Base-by-base conservation (phyloP, 2,113 vertebrate species). In the Zingel zingel region DNA sequence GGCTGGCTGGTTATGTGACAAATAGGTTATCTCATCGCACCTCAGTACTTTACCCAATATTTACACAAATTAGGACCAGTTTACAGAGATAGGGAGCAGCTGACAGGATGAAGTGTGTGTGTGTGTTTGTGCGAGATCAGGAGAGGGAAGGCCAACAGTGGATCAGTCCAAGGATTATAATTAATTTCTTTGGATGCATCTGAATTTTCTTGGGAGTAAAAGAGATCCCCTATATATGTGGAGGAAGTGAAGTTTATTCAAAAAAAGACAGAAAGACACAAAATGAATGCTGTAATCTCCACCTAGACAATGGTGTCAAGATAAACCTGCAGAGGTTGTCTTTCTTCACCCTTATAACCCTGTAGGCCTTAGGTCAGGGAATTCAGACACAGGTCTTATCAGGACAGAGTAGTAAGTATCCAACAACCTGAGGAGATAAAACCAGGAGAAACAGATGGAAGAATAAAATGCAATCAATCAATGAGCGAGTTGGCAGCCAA, bases 1-100 rank as follows among this genome's bases (percentile, higher is more conserved):
- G 94, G 89, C 89, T 95, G 91, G 92, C 88, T 94, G 94, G 88
- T 91, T 93, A 93, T 93, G 89, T 95, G 92, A 95, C 93, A 94
- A 95, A 95, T 94, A 88, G 93, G 92, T 94, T 94, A 95, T 95
- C 94, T 94, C 89, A 81, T 90, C 81, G 87, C 92, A 92, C 86
- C 93, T 91, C 84, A 90, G 93, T 94, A 93, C 94, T 96, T 94
- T 94, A 93, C 89, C 90, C 88, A 95, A 95, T 95, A 95, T 96
- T 96, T 95, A 88, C 94, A 94, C 92, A 90, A 95, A 95, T 95
- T 95, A 95, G 91, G 81, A 82, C 77, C 86, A 86, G 93, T 94
- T 94, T 95, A 87, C 91, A 88, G 87, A 94, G 95, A 94, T 90
- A 93, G 87, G 45, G 64, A 53, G 70, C 79, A 79, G 88, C 79